Conservation (phyloP, 2,888 invertebrate genomes). For the Trachelus iudaicus region DNA sequence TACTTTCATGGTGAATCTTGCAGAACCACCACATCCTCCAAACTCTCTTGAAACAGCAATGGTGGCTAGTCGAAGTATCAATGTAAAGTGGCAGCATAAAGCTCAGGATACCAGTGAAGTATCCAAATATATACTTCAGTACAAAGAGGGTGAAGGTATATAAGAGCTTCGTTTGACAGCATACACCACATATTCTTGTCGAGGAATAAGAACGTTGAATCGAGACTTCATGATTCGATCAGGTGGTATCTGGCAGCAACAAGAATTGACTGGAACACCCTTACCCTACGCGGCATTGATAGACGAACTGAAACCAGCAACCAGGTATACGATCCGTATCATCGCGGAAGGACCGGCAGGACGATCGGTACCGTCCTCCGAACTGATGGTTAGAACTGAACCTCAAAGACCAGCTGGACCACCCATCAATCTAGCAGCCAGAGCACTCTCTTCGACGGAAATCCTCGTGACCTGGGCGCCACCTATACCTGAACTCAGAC, state of each 20-base stretch:
- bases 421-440: constrained; percentile 74
- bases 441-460: constrained; percentile 79
- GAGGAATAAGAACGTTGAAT: neutral
- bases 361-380: constrained; percentile 75
- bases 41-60: constrained; percentile 75
- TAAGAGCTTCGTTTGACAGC: neutral
- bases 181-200: neutral
- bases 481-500: constrained; percentile 75
- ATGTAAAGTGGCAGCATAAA: constrained; percentile 81
- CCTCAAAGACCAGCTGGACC: constrained; percentile 79
- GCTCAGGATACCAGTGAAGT: constrained; percentile 77
- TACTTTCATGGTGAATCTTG: constrained; percentile 15
- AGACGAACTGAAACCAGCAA: constrained; percentile 78
- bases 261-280: constrained; percentile 75
- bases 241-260: constrained; percentile 73
- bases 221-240: neutral
- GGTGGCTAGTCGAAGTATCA: constrained; percentile 78
- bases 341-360: constrained; percentile 82
- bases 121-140: constrained; percentile 77
- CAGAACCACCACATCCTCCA: constrained; percentile 80
- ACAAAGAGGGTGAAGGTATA: constrained; percentile 72
- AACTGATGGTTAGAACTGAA: constrained; percentile 74
- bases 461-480: constrained; percentile 80
- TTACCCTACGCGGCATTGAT: constrained; percentile 73
- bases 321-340: constrained; percentile 76